phyloP scores from a whole-genome alignment of 1,140 invertebrate species.

The Oncopeltus fasciatus region DNA sequence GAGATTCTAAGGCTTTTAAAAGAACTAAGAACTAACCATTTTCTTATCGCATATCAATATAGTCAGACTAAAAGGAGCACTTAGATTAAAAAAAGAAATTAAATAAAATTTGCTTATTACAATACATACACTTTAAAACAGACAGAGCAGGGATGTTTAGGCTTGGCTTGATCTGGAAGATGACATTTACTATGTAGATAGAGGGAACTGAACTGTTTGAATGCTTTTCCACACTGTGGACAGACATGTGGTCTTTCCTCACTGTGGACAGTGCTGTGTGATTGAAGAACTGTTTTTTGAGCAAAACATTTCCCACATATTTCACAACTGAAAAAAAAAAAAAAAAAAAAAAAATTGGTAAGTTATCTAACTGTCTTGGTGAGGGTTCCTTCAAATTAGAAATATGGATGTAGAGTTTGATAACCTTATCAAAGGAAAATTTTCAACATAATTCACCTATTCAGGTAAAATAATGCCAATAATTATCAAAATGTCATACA shows the following conservation, averaged over 20 bases:
- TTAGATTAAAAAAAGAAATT: no score
- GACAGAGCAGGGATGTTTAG: constrained; percentile 31
- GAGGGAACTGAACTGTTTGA: constrained; percentile 26
- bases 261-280: constrained; percentile 25
- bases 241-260: constrained; percentile 27
- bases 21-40: not conserved
- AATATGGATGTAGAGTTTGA: no score
- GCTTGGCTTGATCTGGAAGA: constrained; percentile 25
- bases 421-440: no score
- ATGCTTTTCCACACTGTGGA: constrained; percentile 27
- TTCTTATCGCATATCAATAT: no score
- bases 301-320: constrained; percentile 27
- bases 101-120: not conserved
- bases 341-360: no score
- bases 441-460: no score
- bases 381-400: no score
- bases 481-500: no score
- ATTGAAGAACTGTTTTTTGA: constrained; percentile 25
- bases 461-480: no score
- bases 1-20: not conserved
- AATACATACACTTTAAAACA: constrained; percentile 29
- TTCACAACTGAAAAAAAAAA: constrained; percentile 26
- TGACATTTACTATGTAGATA: constrained; percentile 26
- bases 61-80: no score
- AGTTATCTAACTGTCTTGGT: no score